Evolutionary conservation across 2,113 vertebrate genomes (phyloP).

Genomic region (Suncus etruscus): DNA sequence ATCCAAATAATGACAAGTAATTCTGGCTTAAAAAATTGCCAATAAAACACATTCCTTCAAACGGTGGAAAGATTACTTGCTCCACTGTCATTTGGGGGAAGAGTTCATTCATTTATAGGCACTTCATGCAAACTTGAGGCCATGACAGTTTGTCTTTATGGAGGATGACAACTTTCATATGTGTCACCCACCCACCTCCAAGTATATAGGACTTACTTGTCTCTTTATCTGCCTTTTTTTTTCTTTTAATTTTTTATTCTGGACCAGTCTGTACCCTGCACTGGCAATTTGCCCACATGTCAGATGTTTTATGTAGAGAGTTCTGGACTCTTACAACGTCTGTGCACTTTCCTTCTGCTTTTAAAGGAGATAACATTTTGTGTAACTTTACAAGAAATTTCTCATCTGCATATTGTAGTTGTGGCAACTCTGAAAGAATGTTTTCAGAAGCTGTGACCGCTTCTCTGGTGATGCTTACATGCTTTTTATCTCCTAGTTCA

Average conservation of each 20-base stretch:
- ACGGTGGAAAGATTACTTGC: slow-evolving; percentile 18
- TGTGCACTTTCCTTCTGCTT: slow-evolving; percentile 61
- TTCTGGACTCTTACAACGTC: slow-evolving; percentile 40
- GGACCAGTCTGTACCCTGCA: neutral
- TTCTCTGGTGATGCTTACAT: slow-evolving; percentile 47
- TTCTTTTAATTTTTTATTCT: slow-evolving; percentile 53
- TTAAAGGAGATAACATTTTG: slow-evolving; percentile 62
- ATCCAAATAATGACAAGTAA: slow-evolving; percentile 77
- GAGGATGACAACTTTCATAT: neutral
- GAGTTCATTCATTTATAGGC: slow-evolving; percentile 59
- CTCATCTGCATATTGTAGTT: slow-evolving; percentile 41
- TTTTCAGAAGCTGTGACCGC: slow-evolving; percentile 39
- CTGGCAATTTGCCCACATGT: slow-evolving; percentile 56
- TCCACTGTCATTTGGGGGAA: slow-evolving; percentile 43
- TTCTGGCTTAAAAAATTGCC: slow-evolving; percentile 56
- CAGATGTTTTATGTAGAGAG: slow-evolving; percentile 57
- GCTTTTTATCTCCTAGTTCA: slow-evolving; percentile 65
- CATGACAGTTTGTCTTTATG: neutral
- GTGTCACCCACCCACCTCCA: neutral
- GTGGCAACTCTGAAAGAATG: slow-evolving; percentile 42
- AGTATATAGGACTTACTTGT: neutral
- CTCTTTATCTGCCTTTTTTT: neutral
- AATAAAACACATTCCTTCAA: slow-evolving; percentile 3
- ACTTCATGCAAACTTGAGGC: slow-evolving; percentile 56
- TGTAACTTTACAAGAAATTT: slow-evolving; percentile 66